These are phyloP conservation scores for Psilopogon haemacephalus DNA, from an alignment of 2,113 vertebrate genomes.

Conservation along the genomic window DNA sequence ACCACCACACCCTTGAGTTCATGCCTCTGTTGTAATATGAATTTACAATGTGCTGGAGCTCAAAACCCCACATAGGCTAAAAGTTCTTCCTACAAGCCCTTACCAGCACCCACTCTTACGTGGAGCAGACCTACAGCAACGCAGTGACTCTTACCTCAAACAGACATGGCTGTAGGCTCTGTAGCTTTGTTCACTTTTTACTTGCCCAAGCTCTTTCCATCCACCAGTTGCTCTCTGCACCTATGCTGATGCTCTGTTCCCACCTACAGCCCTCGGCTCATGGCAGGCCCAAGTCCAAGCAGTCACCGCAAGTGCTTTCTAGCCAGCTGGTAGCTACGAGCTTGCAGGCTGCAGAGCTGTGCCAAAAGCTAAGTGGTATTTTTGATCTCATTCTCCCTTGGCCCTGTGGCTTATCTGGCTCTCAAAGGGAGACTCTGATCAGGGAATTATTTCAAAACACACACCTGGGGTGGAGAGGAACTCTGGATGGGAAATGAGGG, in stretches of 20 bases:
- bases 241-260: neutral
- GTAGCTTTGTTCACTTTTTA: neutral
- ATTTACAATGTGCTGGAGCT: neutral
- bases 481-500: neutral
- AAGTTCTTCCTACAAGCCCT: neutral
- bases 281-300: neutral
- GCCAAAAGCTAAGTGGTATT: neutral
- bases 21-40: neutral
- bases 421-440: neutral
- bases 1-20: too few relatives aligned
- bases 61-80: neutral
- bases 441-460: neutral
- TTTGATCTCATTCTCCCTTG: constrained; percentile 1
- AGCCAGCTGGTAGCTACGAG: neutral
- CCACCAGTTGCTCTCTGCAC: neutral
- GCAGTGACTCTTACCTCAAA: neutral
- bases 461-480: neutral
- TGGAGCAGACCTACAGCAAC: neutral
- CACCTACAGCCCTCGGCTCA: neutral
- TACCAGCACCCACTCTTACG: neutral
- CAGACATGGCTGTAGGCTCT: neutral
- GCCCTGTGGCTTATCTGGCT: neutral
- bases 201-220: neutral
- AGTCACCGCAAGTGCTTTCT: neutral
- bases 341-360: neutral